A percentile compares a stretch with the other conserved stretches of the same genome.
These are phyloP conservation scores for Falco berigora DNA, from an alignment of 2,797 vertebrate genomes.

Conservation along the genomic window DNA sequence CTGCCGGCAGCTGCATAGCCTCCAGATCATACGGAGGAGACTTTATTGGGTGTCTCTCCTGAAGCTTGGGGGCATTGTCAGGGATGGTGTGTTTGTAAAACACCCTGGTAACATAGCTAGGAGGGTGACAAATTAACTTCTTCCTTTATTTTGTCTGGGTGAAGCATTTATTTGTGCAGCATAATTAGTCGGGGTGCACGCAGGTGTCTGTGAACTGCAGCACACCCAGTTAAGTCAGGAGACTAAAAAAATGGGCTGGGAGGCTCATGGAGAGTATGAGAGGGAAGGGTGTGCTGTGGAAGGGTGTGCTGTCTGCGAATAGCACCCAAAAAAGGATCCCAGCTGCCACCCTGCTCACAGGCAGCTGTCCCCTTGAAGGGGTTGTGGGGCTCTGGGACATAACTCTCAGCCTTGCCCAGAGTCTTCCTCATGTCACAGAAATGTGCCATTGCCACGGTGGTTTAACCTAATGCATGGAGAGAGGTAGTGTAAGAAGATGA, in stretches of 20 bases:
- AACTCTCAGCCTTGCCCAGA: background rate
- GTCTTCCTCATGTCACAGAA: background rate
- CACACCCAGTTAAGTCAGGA: background rate
- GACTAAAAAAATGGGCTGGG: background rate
- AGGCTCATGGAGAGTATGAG: background rate
- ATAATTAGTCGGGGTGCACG: background rate
- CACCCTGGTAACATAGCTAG: background rate
- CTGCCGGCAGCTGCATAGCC: background rate
- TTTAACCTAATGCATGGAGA: background rate
- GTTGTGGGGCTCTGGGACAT: rapidly evolving
- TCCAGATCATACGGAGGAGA: background rate
- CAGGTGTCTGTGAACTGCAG: constrained; percentile 16
- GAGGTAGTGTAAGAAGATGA: background rate
- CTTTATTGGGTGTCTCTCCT: background rate
- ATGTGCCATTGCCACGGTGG: rapidly evolving
- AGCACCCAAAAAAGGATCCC: background rate
- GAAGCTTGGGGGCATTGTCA: background rate
- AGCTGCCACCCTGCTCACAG: rapidly evolving
- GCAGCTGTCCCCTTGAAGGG: background rate
- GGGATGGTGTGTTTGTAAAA: background rate
- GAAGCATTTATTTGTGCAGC: background rate
- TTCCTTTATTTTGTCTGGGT: background rate
- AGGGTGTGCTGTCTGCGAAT: background rate
- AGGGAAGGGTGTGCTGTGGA: background rate
- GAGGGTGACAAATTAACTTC: background rate